Base-by-base conservation (phyloP, 2,888 invertebrate species). In the Chrysolina americana region DNA sequence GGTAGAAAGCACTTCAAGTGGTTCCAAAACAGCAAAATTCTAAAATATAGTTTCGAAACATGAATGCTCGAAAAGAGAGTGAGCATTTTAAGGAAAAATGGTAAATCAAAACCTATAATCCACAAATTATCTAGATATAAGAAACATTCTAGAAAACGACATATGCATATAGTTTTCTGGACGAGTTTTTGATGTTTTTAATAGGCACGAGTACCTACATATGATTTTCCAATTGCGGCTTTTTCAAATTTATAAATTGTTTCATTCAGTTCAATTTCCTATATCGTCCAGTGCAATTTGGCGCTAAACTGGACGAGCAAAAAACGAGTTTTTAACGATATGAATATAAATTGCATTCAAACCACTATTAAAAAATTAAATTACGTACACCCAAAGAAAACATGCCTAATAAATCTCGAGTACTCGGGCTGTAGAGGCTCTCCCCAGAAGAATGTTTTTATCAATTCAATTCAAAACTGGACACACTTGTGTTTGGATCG, bases 401-500 rank as follows among this genome's bases (percentile, higher is more conserved):
- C 59, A 69, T n/a, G 19, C 15, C 44, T n/a, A 36, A 69, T 69
- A 69, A 69, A 69, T 69, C 69, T 69, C 59, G 23, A 69, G 59
- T 56, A 47, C 69, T 23, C 8, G 36, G 36, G 28, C 59, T 28
- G 15, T 11, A n/a, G 36, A 21, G 23, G 19, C 23, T 10, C 62
- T 59, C 69, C 62, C 69, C 41, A 59, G 19, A 62, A 44, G 36
- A 68, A 41, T 28, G 56, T 56, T 69, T 59, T 28, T 69, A 44
- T 47, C 69, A 19, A 47, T 62, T 69, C 44, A 19, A 47, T 62
- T 8, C 44, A 68, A 70, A 75, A 76, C 76, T 76, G 68, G 76
- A 64, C 70, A 66, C 73, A 65, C 74, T 71, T 48, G 69, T 68
- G 48, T 17, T 50, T 19, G 56, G 73, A 70, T 76, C 76, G 76